Percentiles rank a stretch among this genome's conserved stretches.
These are phyloP conservation scores for Aphaenogaster rudis DNA, from an alignment of 1,140 invertebrate species.

Conservation along the genomic window DNA sequence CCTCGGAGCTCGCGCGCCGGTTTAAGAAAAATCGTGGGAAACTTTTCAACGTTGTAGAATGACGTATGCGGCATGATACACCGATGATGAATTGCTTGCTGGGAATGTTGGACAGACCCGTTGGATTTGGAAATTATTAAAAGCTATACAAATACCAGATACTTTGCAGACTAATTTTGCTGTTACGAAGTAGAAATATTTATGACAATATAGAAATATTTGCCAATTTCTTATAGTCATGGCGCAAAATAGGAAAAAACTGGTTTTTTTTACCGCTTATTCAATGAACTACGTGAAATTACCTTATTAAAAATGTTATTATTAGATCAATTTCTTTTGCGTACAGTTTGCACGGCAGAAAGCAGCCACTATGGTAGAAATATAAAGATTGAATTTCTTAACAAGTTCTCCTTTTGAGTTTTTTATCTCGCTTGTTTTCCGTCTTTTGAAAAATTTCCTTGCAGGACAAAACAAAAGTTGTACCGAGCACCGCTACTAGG, in stretches of 20 bases:
- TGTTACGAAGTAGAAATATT: background rate
- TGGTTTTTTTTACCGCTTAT: background rate
- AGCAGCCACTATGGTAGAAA: background rate
- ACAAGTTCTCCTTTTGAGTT: background rate
- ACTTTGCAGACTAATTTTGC: slow-evolving; percentile 1
- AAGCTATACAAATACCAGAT: background rate
- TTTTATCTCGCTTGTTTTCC: slow-evolving; percentile 26
- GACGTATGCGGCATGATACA: background rate
- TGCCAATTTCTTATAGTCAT: background rate
- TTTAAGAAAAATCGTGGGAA: slow-evolving; percentile 45
- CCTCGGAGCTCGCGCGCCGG: slow-evolving; percentile 14
- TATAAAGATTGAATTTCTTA: slow-evolving; percentile 32
- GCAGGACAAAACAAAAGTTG: slow-evolving; percentile 35
- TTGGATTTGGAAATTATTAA: slow-evolving; percentile 15
- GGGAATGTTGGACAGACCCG: background rate
- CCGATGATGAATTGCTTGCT: slow-evolving; percentile 15
- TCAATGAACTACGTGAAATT: background rate
- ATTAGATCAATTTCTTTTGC: background rate
- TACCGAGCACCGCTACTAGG: background rate
- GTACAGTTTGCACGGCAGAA: background rate
- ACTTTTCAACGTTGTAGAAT: slow-evolving; percentile 27
- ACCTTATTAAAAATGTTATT: background rate
- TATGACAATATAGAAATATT: background rate
- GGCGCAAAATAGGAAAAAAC: background rate
- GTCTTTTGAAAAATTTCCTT: slow-evolving; percentile 45